Evolutionary conservation across 2,113 vertebrate species (phyloP), one percentile per base, ranked within the genome.

Genomic region (Notarius quadriscutis): DNA sequence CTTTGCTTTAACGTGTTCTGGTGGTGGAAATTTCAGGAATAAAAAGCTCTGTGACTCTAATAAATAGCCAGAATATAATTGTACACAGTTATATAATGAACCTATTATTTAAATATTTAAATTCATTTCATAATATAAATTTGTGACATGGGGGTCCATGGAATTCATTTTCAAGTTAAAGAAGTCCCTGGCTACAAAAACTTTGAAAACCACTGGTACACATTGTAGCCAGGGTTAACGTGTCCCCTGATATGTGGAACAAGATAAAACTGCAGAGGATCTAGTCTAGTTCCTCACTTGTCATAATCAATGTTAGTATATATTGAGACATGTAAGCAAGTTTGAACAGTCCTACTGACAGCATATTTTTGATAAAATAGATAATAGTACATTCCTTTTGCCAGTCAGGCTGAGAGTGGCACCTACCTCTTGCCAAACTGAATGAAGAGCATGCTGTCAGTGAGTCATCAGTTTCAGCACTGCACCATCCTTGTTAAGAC

Each of bases 231-330:
- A 91, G 92, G 90, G 87, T 74, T 71, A 82, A 79, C 86, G 87
- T 90, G 91, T 92, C 84, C 90, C 90, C 88, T 90, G 86, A 91
- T 93, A 86, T 83, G n/a, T 55, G 62, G 81, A n/a, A 69, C 83
- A 51, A 48, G 34, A 72, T 27, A 80, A 10, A 78, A 50, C 9
- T 11, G 22, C 87, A 86, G 71, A 86, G 81, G 89, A 92, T 89
- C 79, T 88, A 57, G 88, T 91, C 86, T 80, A 88, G 87, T 79
- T 88, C 90, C 85, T 81, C 78, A 81, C 74, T 90, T 92, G 79
- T 89, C 79, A 74, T 62, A 84, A 93, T 94, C 92, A 78, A 94
- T 94, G 81, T 58, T 84, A 92, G 91, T 93, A 90, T 27, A 91
- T 92, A 89, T 93, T 91, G 90, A 48, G 67, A 88, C 83, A 87